phyloP scores from a whole-genome alignment of 1,140 invertebrate genomes.

The Prorops nasuta region DNA sequence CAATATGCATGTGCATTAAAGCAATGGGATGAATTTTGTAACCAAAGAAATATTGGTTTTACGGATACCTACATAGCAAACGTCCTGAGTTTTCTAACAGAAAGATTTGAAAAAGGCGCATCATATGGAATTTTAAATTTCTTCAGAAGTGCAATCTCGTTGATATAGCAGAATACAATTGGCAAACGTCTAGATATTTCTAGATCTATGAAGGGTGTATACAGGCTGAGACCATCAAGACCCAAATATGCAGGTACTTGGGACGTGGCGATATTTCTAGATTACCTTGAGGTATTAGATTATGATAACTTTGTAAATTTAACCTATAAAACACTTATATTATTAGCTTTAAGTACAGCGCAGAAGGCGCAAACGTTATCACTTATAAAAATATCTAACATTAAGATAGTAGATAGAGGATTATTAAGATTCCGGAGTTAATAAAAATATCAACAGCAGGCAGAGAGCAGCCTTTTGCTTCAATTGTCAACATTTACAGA shows the following conservation, averaged over 20 bases:
- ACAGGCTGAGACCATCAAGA: background rate
- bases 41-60: background rate
- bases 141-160: background rate
- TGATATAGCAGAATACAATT: background rate
- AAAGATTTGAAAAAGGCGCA: background rate
- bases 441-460: background rate
- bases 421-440: background rate
- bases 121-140: background rate
- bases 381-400: background rate
- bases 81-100: background rate
- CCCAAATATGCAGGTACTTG: background rate
- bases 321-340: background rate
- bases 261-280: background rate
- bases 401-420: background rate
- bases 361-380: background rate
- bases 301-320: background rate
- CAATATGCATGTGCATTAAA: background rate
- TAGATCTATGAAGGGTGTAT: background rate
- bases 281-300: background rate
- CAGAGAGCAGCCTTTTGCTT: background rate
- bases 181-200: background rate
- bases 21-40: background rate
- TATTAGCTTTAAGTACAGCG: background rate
- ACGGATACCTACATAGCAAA: background rate
- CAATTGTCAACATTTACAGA: background rate